Conservation (phyloP, 2,888 invertebrate species). For the Lydus trimaculatus region DNA sequence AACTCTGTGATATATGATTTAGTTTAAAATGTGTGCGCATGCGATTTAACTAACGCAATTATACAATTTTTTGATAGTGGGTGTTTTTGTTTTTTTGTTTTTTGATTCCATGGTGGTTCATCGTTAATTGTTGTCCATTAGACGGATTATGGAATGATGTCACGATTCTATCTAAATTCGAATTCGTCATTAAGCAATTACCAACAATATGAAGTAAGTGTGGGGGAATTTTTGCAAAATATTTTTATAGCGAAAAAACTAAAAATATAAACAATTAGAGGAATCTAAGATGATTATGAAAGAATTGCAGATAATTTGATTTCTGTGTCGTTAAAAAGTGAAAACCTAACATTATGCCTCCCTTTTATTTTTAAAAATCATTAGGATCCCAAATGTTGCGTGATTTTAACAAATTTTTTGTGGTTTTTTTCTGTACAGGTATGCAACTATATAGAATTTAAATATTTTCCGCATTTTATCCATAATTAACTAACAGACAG, state of each 20-base stretch:
- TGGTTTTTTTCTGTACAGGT: neutral
- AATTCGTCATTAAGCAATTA: conserved; percentile 59
- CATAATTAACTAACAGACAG: neutral
- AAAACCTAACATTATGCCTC: neutral
- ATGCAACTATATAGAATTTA: neutral
- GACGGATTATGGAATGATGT: conserved; percentile 58
- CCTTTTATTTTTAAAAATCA: neutral
- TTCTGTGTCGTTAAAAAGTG: conserved; percentile 8
- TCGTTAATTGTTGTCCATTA: conserved; percentile 16
- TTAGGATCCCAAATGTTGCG: conserved; percentile 1
- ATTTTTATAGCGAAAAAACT: neutral
- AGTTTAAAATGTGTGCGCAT: conserved; percentile 18
- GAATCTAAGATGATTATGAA: too few relatives aligned
- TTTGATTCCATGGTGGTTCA: conserved; percentile 24
- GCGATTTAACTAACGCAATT: conserved; percentile 29
- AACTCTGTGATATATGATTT: conserved; percentile 7
- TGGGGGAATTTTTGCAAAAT: neutral
- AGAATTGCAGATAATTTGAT: neutral
- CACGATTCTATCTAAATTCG: conserved; percentile 59
- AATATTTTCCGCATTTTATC: conserved; percentile 8
- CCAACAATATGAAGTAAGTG: conserved; percentile 60
- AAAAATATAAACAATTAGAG: too few relatives aligned
- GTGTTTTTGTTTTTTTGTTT: conserved; percentile 36
- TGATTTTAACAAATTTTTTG: neutral
- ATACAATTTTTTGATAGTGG: conserved; percentile 28